A percentile compares a stretch with the other conserved stretches of the same genome.
Conservation (phyloP, 2,797 vertebrate species). For the Intellagama lesueurii region DNA sequence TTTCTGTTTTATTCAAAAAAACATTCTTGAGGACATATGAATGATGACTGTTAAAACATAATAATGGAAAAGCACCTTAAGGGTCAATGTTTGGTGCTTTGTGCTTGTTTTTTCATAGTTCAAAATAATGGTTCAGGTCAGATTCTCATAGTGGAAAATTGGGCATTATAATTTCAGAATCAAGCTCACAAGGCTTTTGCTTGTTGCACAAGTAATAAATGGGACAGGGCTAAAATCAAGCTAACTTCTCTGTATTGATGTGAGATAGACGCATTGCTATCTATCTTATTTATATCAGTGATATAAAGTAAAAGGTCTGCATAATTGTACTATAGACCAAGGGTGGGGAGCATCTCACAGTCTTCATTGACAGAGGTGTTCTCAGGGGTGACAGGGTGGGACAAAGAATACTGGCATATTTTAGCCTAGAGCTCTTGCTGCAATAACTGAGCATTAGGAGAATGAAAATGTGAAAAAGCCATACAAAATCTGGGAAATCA, state of each 20-base stretch:
- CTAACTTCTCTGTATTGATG: slow-evolving; percentile 41
- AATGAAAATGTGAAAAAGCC: no score
- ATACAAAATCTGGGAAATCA: no score
- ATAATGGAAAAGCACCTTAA: background rate
- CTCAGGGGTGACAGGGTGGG: background rate
- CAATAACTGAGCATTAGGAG: no score
- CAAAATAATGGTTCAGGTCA: background rate
- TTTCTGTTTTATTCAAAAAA: background rate
- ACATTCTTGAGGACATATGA: no score
- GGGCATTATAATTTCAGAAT: slow-evolving; percentile 2
- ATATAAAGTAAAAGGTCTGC: no score
- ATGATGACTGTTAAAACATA: background rate
- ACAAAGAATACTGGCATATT: no score
- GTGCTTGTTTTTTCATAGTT: background rate
- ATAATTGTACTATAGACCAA: no score
- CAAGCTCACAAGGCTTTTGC: background rate
- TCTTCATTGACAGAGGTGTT: background rate
- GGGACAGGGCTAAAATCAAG: slow-evolving; percentile 34
- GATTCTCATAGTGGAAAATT: slow-evolving; percentile 20
- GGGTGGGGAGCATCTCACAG: no score
- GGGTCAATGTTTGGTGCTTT: background rate
- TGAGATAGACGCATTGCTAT: background rate
- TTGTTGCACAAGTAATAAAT: background rate
- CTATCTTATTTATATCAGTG: no score
- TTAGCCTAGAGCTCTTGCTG: no score